Percentiles rank a stretch among this genome's conserved stretches.
These are phyloP conservation scores for Peribatodes rhomboidaria DNA, from an alignment of 2,888 invertebrate species.

Conservation along the genomic window DNA sequence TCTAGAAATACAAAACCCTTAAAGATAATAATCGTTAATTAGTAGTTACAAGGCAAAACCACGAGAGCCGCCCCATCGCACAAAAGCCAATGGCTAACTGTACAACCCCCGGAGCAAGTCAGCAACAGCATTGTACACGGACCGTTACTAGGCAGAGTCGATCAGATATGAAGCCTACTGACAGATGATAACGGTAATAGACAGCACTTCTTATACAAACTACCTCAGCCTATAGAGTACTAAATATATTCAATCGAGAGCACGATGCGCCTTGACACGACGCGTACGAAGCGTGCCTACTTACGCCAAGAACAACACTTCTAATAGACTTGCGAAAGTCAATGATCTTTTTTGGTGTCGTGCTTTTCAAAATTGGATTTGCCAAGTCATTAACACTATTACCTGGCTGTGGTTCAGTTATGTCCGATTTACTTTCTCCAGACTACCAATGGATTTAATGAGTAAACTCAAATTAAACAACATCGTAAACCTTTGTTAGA, in stretches of 20 bases:
- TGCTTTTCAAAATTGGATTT: conserved; percentile 32
- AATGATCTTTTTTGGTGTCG: conserved; percentile 54
- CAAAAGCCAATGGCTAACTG: conserved; percentile 49
- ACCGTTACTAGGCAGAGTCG: conserved; percentile 72
- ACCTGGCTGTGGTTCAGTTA: conserved; percentile 11
- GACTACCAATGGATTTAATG: background rate
- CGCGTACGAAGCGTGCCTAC: conserved; percentile 15
- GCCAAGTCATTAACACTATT: conserved; percentile 20
- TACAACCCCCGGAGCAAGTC: conserved; percentile 55
- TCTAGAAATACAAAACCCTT: background rate
- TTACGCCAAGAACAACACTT: conserved; percentile 48
- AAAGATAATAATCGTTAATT: conserved; percentile 16
- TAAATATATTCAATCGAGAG: conserved; percentile 58
- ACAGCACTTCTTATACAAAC: conserved; percentile 55
- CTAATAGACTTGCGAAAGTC: conserved; percentile 54
- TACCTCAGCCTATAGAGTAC: conserved; percentile 44
- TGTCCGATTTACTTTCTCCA: conserved; percentile 19
- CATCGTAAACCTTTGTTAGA: conserved; percentile 12
- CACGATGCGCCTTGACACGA: conserved; percentile 56
- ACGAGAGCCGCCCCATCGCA: conserved; percentile 33
- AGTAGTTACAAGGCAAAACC: conserved; percentile 17
- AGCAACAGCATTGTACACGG: conserved; percentile 56
- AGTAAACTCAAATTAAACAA: conserved; percentile 7
- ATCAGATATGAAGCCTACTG: conserved; percentile 77
- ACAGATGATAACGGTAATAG: conserved; percentile 78